Conservation (phyloP, 2,113 vertebrate species). For the Stomatorhinus ivindoensis region DNA sequence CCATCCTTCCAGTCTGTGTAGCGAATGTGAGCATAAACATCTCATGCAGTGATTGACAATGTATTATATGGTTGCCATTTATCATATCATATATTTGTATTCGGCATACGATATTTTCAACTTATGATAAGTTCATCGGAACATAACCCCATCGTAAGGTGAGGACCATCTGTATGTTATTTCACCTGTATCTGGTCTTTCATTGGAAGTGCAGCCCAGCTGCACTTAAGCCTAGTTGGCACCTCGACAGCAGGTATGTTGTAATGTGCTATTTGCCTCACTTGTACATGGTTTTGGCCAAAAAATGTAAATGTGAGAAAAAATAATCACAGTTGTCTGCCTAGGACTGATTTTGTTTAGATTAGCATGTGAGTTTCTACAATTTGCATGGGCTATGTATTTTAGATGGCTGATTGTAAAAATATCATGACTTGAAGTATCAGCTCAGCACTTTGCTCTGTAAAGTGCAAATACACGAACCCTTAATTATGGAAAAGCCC, state of each 20-base stretch:
- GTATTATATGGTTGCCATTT: too few species aligned
- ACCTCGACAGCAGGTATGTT: not conserved
- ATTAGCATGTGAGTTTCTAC: not conserved
- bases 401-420: not conserved
- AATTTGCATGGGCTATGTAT: not conserved
- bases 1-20: too few species aligned
- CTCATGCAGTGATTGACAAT: too few species aligned
- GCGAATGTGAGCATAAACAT: too few species aligned
- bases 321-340: not conserved
- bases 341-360: not conserved
- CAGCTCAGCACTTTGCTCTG: not conserved
- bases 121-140: too few species aligned
- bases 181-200: not conserved
- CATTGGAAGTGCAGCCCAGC: not conserved
- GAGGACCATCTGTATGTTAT: not conserved
- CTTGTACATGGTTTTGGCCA: not conserved
- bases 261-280: not conserved
- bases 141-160: too few species aligned
- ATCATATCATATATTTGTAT: too few species aligned
- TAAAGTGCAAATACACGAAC: not conserved
- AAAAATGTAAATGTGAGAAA: not conserved
- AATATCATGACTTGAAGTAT: not conserved
- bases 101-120: too few species aligned
- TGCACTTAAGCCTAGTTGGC: not conserved
- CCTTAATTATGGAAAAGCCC: not conserved